Percentiles rank a stretch among this genome's conserved stretches.
These are phyloP conservation scores for Lithobates pipiens DNA, from an alignment of 2,797 vertebrate genomes.

Conservation along the genomic window DNA sequence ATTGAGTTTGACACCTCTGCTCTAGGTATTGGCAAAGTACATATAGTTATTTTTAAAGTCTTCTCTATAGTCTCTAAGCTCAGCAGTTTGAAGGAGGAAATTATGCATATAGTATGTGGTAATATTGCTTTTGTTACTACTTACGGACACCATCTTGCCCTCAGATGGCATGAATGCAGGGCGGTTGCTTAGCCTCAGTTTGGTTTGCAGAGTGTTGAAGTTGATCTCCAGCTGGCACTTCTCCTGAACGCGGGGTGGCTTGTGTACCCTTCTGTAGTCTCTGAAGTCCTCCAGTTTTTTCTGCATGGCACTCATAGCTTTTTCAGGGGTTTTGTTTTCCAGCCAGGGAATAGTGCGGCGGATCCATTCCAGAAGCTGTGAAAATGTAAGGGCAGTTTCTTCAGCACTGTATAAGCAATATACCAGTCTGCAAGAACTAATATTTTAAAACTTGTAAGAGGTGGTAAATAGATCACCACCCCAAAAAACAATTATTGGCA, in stretches of 20 bases:
- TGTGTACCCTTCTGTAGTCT: constrained; percentile 90
- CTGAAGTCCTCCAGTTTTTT: constrained; percentile 91
- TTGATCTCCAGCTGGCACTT: constrained; percentile 86
- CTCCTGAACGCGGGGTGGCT: constrained; percentile 87
- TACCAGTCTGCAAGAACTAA: too few species aligned
- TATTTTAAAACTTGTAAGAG: too few species aligned
- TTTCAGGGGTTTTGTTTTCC: constrained; percentile 87
- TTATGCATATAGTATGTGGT: background rate
- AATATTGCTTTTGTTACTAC: constrained; percentile 60
- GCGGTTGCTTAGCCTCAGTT: constrained; percentile 88
- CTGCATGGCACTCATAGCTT: constrained; percentile 89
- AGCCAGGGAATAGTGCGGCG: constrained; percentile 90
- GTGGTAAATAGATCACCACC: background rate
- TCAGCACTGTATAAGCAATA: too few species aligned
- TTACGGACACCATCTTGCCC: constrained; percentile 93
- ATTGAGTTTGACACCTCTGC: too few species aligned
- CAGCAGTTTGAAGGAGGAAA: too few species aligned
- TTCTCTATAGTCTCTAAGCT: too few species aligned
- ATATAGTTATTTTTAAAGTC: too few species aligned
- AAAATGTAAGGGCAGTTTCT: background rate
- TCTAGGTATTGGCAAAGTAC: too few species aligned
- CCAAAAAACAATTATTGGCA: background rate
- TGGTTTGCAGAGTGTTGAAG: constrained; percentile 85
- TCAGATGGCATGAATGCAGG: constrained; percentile 93
- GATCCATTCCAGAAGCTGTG: constrained; percentile 90